Evolutionary conservation across 2,888 invertebrate species (phyloP).

Genomic region (Osedax fenrisi): DNA sequence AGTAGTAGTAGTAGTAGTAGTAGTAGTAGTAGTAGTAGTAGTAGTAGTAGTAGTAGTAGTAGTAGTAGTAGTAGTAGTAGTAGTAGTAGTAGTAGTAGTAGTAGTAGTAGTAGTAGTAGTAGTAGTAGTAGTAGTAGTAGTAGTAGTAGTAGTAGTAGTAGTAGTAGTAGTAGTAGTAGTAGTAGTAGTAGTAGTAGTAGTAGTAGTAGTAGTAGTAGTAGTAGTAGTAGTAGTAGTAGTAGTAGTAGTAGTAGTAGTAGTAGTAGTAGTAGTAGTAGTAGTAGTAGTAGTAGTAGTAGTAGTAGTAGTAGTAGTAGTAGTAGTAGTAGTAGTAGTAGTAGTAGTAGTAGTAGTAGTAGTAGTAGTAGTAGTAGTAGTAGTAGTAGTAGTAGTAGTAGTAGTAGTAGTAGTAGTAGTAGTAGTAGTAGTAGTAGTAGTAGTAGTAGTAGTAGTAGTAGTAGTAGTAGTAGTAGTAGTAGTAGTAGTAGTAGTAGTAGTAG

Average conservation of each 20-base stretch:
- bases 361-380: no score
- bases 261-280: slow-evolving; percentile 10
- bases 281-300: slow-evolving; percentile 1
- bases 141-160: slow-evolving; percentile 15
- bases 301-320: no score
- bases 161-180: slow-evolving; percentile 17
- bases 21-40: slow-evolving; percentile 19
- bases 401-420: no score
- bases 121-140: slow-evolving; percentile 13
- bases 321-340: no score
- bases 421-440: no score
- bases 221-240: slow-evolving; percentile 15
- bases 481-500: neutral
- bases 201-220: slow-evolving; percentile 19
- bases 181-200: slow-evolving; percentile 19
- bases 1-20: slow-evolving; percentile 17
- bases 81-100: slow-evolving; percentile 18
- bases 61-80: slow-evolving; percentile 15
- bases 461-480: slow-evolving; percentile 1
- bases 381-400: no score
- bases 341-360: no score
- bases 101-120: slow-evolving; percentile 13
- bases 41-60: slow-evolving; percentile 16
- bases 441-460: neutral
- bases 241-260: slow-evolving; percentile 19